Conservation (phyloP, 2,797 vertebrate genomes). For the Gadopsis marmoratus region DNA sequence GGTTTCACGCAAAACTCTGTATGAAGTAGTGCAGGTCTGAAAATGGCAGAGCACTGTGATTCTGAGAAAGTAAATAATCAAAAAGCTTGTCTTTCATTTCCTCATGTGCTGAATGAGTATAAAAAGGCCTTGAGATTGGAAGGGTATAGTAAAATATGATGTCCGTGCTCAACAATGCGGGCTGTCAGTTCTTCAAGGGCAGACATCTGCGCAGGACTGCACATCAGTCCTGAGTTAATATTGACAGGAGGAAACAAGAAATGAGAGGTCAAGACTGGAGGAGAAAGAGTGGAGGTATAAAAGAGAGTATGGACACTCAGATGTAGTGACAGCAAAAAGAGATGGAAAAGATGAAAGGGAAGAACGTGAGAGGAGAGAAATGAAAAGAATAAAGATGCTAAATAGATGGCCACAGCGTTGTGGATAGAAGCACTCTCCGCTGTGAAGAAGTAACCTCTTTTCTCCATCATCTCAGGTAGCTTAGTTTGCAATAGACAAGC, state of each 20-base stretch:
- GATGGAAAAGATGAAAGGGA: conserved; percentile 11
- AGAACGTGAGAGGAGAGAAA: conserved; percentile 6
- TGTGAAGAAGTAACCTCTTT: conserved; percentile 47
- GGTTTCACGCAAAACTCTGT: conserved; percentile 30
- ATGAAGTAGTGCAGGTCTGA: conserved; percentile 26
- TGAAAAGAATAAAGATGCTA: conserved; percentile 19
- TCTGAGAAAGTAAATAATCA: conserved; percentile 43
- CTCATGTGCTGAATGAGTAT: background rate
- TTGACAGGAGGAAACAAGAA: conserved; percentile 69
- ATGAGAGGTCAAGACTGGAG: conserved; percentile 51
- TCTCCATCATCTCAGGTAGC: conserved; percentile 45
- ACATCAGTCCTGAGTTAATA: conserved; percentile 67
- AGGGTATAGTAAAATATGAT: conserved; percentile 28
- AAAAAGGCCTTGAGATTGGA: conserved; percentile 39
- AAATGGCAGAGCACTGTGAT: conserved; percentile 25
- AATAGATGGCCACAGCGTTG: conserved; percentile 15
- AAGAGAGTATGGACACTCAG: conserved; percentile 41
- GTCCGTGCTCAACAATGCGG: conserved; percentile 33
- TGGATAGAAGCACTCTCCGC: background rate
- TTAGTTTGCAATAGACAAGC: conserved; percentile 63
- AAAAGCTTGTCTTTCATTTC: conserved; percentile 43
- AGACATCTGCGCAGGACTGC: conserved; percentile 47
- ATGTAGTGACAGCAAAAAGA: conserved; percentile 31
- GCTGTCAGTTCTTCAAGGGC: conserved; percentile 61
- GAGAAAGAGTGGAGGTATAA: conserved; percentile 27